Evolutionary conservation across 2,888 invertebrate genomes (phyloP).

Genomic region (Gandaritis pyraliata): DNA sequence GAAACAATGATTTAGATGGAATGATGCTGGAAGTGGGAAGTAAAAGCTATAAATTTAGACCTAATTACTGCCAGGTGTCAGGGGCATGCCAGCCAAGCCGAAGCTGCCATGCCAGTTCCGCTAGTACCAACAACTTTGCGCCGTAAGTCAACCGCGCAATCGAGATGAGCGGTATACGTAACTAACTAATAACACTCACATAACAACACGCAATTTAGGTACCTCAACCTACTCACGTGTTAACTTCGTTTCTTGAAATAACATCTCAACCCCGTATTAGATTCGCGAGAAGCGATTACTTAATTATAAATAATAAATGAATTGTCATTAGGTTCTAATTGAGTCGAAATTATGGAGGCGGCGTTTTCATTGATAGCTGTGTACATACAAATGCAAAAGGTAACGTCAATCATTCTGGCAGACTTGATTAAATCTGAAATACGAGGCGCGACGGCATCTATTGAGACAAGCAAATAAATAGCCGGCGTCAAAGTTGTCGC

Average conservation of each 20-base stretch:
- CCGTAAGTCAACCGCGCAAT: conserved; percentile 70
- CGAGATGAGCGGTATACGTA: conserved; percentile 58
- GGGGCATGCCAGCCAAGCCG: conserved; percentile 48
- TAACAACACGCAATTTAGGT: conserved; percentile 42
- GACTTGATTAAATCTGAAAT: conserved; percentile 79
- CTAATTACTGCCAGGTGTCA: conserved; percentile 80
- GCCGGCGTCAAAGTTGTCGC: conserved; percentile 73
- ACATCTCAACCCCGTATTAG: neutral
- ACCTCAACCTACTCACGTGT: conserved; percentile 12
- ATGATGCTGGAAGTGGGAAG: conserved; percentile 62
- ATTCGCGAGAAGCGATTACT: conserved; percentile 29
- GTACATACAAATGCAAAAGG: conserved; percentile 62
- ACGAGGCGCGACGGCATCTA: conserved; percentile 70
- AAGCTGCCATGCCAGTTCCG: conserved; percentile 49
- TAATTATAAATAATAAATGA: conserved; percentile 38
- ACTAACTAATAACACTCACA: conserved; percentile 48
- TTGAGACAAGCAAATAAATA: conserved; percentile 77
- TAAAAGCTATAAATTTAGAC: conserved; percentile 70
- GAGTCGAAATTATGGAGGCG: conserved; percentile 54
- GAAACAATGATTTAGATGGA: conserved; percentile 58
- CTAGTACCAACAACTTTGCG: conserved; percentile 63
- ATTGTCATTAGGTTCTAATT: conserved; percentile 52
- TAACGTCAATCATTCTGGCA: conserved; percentile 75
- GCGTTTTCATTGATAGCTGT: conserved; percentile 61
- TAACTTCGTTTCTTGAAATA: conserved; percentile 13